These are phyloP conservation scores for Sarcophaga carnaria DNA, from an alignment of 2,888 invertebrate genomes.

Conservation along the genomic window DNA sequence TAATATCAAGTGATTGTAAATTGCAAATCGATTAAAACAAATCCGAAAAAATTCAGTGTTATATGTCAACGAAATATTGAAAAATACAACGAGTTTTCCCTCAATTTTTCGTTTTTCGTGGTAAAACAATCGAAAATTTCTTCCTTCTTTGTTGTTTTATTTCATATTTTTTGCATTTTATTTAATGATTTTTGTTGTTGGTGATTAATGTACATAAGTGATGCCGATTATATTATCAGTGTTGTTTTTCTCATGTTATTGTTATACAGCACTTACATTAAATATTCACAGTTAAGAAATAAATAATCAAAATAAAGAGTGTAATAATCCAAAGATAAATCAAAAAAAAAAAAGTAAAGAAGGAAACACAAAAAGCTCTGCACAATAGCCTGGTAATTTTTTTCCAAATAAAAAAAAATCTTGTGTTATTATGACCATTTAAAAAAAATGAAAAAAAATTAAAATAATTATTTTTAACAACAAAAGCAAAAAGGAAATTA, in stretches of 20 bases:
- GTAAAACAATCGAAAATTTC: neutral
- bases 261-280: neutral
- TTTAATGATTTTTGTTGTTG: constrained; percentile 30
- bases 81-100: constrained; percentile 24
- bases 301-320: neutral
- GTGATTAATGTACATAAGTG: neutral
- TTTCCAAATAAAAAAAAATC: no score
- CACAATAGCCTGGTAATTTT: no score
- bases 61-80: constrained; percentile 40
- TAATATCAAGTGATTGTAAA: constrained; percentile 28
- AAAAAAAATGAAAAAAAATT: no score
- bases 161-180: neutral
- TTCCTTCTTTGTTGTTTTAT: no score
- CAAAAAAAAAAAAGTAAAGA: neutral
- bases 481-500: constrained; percentile 4
- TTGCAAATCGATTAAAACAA: constrained; percentile 24
- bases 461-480: no score
- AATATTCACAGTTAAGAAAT: neutral
- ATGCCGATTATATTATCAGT: constrained; percentile 24
- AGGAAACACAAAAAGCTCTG: no score
- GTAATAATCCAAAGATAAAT: neutral
- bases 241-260: neutral
- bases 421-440: no score
- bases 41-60: constrained; percentile 40
- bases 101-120: neutral